These are phyloP conservation scores for Phyllotis vaccarum DNA, from an alignment of 2,797 vertebrate species.

Conservation along the genomic window DNA sequence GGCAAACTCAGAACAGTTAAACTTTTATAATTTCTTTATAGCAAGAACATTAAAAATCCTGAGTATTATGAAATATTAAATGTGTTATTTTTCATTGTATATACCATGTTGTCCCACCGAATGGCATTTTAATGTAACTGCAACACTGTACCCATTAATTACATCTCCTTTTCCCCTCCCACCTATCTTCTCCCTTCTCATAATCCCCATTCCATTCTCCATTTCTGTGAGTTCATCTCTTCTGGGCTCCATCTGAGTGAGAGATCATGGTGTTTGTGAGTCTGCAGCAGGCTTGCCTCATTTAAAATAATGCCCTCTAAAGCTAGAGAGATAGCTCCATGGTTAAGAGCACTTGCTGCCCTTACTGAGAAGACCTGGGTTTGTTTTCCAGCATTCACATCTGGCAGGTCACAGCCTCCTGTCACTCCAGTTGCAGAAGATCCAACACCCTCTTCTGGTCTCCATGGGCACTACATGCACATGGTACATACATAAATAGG, in stretches of 20 bases:
- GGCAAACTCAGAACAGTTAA: not conserved
- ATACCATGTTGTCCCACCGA: not conserved
- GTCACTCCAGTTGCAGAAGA: not conserved
- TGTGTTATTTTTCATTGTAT: not conserved
- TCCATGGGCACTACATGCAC: not conserved
- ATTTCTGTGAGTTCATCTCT: not conserved
- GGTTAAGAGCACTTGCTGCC: not conserved
- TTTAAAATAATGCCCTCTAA: not conserved
- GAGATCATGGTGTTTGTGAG: not conserved
- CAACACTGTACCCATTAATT: not conserved
- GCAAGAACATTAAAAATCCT: not conserved
- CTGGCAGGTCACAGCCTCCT: not conserved
- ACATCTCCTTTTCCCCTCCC: not conserved
- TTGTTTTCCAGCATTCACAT: not conserved
- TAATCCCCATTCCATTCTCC: not conserved
- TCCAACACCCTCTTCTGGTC: not conserved
- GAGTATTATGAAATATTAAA: not conserved
- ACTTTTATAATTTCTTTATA: not conserved
- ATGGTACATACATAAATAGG: not conserved
- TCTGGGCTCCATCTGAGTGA: not conserved
- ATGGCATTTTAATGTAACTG: not conserved
- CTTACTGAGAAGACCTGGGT: too few species aligned
- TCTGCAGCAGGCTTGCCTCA: not conserved
- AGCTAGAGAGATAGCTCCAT: not conserved
- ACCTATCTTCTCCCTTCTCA: not conserved